These are phyloP conservation scores for Lutraria rhynchaena DNA, from an alignment of 1,140 invertebrate genomes.

Conservation along the genomic window DNA sequence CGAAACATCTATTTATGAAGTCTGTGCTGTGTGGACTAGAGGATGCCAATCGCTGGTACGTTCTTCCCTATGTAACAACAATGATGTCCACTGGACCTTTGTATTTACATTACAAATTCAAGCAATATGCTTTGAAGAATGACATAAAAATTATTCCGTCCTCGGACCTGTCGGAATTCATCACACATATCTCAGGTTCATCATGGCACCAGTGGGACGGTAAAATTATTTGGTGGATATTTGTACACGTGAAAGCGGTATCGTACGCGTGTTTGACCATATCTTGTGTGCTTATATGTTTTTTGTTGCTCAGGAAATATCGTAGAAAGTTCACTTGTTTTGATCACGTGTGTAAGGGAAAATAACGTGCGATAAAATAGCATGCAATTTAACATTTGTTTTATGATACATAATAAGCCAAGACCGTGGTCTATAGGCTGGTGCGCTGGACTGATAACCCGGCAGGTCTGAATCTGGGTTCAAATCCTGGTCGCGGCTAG, in stretches of 20 bases:
- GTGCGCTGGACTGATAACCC: too few species aligned
- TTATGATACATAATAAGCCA: too few species aligned
- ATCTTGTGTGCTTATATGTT: too few species aligned
- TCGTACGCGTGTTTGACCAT: neutral
- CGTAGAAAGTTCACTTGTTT: too few species aligned
- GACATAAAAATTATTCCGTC: neutral
- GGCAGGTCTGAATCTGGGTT: too few species aligned
- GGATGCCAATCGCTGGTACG: constrained; percentile 2
- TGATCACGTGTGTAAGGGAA: too few species aligned
- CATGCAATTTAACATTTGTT: too few species aligned
- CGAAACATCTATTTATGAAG: neutral
- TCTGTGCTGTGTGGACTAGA: constrained; percentile 15
- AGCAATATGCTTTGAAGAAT: neutral
- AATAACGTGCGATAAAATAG: too few species aligned
- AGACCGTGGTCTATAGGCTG: too few species aligned
- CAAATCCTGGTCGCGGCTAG: too few species aligned
- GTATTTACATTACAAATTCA: neutral
- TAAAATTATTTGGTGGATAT: constrained; percentile 37
- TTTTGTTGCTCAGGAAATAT: too few species aligned
- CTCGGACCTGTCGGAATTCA: neutral
- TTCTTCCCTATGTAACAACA: constrained; percentile 41
- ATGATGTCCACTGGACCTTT: constrained; percentile 43
- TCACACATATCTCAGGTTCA: constrained; percentile 20
- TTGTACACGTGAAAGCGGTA: constrained; percentile 6
- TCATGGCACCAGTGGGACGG: constrained; percentile 48